Percentiles rank a stretch among this genome's conserved stretches.
These are phyloP conservation scores for Rhadinocentrus ornatus DNA, from an alignment of 2,797 vertebrate genomes.

Conservation along the genomic window DNA sequence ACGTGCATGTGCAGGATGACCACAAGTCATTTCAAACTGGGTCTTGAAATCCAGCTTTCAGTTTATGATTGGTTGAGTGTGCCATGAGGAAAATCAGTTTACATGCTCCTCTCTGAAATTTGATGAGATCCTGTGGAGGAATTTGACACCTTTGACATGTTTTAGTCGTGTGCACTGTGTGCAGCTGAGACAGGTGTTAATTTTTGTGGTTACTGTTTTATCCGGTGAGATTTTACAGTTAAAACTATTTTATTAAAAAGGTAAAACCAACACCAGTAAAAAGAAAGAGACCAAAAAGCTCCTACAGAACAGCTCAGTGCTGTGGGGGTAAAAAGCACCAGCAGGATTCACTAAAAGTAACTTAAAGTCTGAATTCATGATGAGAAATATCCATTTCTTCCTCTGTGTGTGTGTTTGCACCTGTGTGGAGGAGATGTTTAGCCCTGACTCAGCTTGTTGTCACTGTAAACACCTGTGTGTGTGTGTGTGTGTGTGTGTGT, in stretches of 20 bases:
- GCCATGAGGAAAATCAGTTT: neutral
- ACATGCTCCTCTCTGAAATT: neutral
- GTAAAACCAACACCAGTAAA: too few relatives aligned
- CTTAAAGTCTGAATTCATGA: conserved; percentile 1
- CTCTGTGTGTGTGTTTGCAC: neutral
- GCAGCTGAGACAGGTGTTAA: neutral
- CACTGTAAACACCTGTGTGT: conserved; percentile 63
- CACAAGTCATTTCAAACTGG: conserved; percentile 19
- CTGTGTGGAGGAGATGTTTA: conserved; percentile 21
- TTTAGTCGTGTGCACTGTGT: neutral
- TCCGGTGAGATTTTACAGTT: neutral
- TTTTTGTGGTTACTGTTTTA: neutral
- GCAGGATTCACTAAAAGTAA: neutral
- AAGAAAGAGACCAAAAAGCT: too few relatives aligned
- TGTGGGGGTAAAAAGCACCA: neutral
- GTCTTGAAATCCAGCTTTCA: neutral
- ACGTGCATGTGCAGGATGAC: neutral
- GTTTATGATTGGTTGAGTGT: neutral
- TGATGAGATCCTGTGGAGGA: neutral
- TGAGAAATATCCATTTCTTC: neutral
- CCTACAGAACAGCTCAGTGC: neutral
- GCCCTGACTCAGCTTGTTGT: conserved; percentile 63
- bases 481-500: conserved; percentile 51
- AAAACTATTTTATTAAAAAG: too few relatives aligned
- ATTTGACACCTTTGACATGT: conserved; percentile 2